Conservation (phyloP, 2,113 vertebrate genomes). For the Pedionomus torquatus region DNA sequence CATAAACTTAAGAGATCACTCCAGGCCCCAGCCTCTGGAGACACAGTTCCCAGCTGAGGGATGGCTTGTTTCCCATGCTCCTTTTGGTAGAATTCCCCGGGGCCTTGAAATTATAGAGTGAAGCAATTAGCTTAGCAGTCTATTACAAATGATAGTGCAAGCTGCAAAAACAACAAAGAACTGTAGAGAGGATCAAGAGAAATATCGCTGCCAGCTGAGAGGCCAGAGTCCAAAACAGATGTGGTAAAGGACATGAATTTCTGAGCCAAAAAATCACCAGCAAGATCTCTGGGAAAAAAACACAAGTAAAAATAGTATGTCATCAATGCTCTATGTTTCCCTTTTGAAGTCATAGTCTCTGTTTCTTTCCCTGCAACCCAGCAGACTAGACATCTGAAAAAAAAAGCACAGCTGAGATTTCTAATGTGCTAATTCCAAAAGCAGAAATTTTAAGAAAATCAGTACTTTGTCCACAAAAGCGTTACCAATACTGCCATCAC, state of each 20-base stretch:
- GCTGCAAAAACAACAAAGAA: neutral
- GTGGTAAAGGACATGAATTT: neutral
- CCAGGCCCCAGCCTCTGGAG: neutral
- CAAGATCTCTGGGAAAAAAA: neutral
- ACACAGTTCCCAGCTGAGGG: neutral
- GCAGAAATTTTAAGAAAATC: neutral
- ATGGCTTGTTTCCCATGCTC: neutral
- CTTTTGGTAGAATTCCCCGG: neutral
- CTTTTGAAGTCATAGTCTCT: neutral
- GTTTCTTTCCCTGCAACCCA: neutral
- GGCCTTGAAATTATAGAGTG: neutral
- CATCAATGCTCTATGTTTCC: neutral
- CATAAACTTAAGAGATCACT: neutral
- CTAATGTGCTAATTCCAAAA: neutral
- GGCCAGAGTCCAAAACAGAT: neutral
- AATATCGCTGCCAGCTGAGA: neutral
- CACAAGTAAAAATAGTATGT: neutral
- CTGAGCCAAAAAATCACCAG: neutral
- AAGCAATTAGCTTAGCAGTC: neutral
- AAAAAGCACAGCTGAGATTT: neutral
- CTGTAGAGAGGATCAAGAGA: neutral
- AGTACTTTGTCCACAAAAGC: neutral
- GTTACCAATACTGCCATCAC: neutral
- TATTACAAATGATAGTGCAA: neutral
- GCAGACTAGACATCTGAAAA: neutral